Percentiles rank a stretch among this genome's conserved stretches.
Evolutionary conservation across 2,113 vertebrate genomes (phyloP).

Genomic region (Platysteira castanea): DNA sequence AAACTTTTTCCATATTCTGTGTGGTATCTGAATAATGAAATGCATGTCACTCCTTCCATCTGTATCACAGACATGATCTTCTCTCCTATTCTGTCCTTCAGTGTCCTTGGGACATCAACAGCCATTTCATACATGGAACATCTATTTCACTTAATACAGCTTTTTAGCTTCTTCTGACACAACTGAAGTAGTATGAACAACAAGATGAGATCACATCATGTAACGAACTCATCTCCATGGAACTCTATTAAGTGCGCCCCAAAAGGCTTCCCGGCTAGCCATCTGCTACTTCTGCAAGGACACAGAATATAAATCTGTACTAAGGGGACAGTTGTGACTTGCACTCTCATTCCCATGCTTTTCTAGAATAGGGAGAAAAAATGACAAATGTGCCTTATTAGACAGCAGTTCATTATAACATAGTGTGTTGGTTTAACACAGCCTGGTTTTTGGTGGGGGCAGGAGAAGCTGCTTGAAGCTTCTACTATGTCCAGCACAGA

Average conservation of each 20-base stretch:
- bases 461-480: not conserved
- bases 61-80: not conserved
- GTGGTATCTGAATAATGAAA: not conserved
- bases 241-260: not conserved
- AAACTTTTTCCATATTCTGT: constrained; percentile 9
- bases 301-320: not conserved
- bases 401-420: not conserved
- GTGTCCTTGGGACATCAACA: not conserved
- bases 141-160: not conserved
- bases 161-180: not conserved
- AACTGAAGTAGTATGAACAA: not conserved
- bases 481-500: not conserved
- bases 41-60: not conserved
- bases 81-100: not conserved
- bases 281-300: not conserved
- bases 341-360: not conserved
- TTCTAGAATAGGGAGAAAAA: not conserved
- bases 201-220: not conserved
- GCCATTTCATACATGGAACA: not conserved
- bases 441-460: not conserved
- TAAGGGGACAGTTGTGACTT: not conserved
- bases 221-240: not conserved
- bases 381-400: not conserved
- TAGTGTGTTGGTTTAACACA: not conserved
- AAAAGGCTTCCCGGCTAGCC: not conserved